Percentiles rank a stretch among this genome's conserved stretches.
These are phyloP conservation scores for Ernsta delagoae DNA, from an alignment of 2,888 invertebrate genomes.

Conservation along the genomic window DNA sequence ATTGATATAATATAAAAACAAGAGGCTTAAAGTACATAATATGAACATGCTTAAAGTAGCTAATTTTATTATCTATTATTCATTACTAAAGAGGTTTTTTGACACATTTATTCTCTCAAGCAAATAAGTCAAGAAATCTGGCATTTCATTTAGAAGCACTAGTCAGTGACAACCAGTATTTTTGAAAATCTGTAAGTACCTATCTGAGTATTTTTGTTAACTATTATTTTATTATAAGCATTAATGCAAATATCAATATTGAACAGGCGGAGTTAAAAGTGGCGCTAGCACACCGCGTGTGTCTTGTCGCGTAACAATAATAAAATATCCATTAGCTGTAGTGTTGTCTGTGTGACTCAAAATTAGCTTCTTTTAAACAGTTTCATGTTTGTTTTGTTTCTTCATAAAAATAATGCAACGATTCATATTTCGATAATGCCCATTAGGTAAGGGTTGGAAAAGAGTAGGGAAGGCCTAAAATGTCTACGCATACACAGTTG, in stretches of 20 bases:
- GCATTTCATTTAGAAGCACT: background rate
- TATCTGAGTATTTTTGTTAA: background rate
- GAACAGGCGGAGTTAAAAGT: conserved; percentile 48
- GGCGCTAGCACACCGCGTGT: conserved; percentile 78
- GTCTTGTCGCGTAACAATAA: conserved; percentile 82
- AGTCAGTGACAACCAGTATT: too few relatives aligned
- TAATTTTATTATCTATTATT: too few relatives aligned
- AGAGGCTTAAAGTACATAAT: too few relatives aligned
- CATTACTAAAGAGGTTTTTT: too few relatives aligned
- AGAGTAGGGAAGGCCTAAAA: background rate
- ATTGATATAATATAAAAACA: too few relatives aligned
- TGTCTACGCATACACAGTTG: too few relatives aligned
- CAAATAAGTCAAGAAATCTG: background rate
- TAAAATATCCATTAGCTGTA: conserved; percentile 84
- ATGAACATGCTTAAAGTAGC: too few relatives aligned
- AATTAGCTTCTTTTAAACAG: conserved; percentile 36
- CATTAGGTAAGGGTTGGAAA: background rate
- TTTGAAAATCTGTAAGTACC: background rate
- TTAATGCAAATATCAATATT: conserved; percentile 55
- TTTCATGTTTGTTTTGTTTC: conserved; percentile 54
- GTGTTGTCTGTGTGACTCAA: conserved; percentile 52
- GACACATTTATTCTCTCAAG: background rate
- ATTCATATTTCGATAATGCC: conserved; percentile 12
- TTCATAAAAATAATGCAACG: conserved; percentile 29
- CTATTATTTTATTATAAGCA: background rate